Percentiles rank a stretch among this genome's conserved stretches.
phyloP scores from a whole-genome alignment of 2,888 invertebrate genomes.

The Polydrusus pterygomalis region DNA sequence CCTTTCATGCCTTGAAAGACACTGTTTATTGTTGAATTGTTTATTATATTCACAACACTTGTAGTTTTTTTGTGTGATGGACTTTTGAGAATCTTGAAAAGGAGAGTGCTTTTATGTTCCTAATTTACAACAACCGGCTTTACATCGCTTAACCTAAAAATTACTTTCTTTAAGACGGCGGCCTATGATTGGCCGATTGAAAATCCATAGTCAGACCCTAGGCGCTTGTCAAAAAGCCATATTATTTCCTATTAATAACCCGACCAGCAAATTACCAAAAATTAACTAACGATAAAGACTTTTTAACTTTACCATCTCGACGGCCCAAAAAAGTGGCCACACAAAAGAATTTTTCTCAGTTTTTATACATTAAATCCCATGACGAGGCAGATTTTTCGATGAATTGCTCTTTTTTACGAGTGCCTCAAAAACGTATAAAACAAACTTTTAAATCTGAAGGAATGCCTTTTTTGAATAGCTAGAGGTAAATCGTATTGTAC shows the following conservation, averaged over 20 bases:
- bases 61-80: too few relatives aligned
- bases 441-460: slow-evolving; percentile 49
- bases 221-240: neutral
- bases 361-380: slow-evolving; percentile 64
- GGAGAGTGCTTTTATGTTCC: too few relatives aligned
- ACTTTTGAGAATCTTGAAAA: too few relatives aligned
- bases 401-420: slow-evolving; percentile 59
- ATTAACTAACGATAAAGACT: slow-evolving; percentile 36
- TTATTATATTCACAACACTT: too few relatives aligned
- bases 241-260: slow-evolving; percentile 4
- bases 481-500: neutral
- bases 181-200: too few relatives aligned
- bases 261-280: slow-evolving; percentile 46
- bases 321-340: slow-evolving; percentile 48
- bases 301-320: slow-evolving; percentile 33
- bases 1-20: too few relatives aligned
- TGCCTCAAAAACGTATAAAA: slow-evolving; percentile 52
- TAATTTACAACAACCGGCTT: too few relatives aligned
- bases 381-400: slow-evolving; percentile 64
- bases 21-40: too few relatives aligned
- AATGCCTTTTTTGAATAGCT: slow-evolving; percentile 24
- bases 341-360: slow-evolving; percentile 49
- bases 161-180: too few relatives aligned
- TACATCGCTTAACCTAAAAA: too few relatives aligned
- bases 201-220: too few relatives aligned